A percentile compares a stretch with the other conserved stretches of the same genome.
These are phyloP conservation scores for Melipona beecheii DNA, from an alignment of 2,888 invertebrate genomes.

Conservation along the genomic window DNA sequence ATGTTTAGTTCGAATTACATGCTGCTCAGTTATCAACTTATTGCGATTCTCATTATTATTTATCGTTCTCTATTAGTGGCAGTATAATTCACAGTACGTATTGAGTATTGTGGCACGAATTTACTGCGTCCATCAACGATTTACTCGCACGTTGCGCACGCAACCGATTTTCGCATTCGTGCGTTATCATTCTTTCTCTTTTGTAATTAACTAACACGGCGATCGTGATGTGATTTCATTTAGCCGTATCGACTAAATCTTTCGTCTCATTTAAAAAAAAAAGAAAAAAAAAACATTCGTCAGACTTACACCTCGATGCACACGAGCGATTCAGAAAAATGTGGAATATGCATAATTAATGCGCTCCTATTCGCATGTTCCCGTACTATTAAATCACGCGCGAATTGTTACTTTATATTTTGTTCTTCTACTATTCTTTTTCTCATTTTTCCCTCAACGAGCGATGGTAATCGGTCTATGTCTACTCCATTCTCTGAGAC, in stretches of 20 bases:
- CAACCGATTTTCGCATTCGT: not conserved
- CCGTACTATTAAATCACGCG: conserved; percentile 39
- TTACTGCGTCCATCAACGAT: not conserved
- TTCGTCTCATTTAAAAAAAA: not conserved
- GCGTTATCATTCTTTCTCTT: not conserved
- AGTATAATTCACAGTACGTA: not conserved
- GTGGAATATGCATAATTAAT: conserved; percentile 17
- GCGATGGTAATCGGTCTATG: not conserved
- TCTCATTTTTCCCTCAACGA: not conserved
- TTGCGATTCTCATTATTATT: not conserved
- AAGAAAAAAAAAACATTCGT: too few species aligned
- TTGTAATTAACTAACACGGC: not conserved
- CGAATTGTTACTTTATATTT: conserved; percentile 35
- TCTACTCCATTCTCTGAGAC: not conserved
- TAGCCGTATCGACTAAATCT: conserved; percentile 14
- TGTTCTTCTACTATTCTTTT: not conserved
- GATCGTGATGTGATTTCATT: not conserved
- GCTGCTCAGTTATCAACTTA: not conserved
- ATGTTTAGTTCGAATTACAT: not conserved
- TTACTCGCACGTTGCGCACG: not conserved
- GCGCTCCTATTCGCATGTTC: conserved; percentile 29
- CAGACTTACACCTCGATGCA: conserved; percentile 26
- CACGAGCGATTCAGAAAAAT: conserved; percentile 43
- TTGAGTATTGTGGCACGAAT: not conserved
- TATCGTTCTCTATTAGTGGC: not conserved